Evolutionary conservation across 2,113 vertebrate genomes (phyloP), one percentile per base, ranked within the genome.

Genomic region (Boulengerochromis microlepis): DNA sequence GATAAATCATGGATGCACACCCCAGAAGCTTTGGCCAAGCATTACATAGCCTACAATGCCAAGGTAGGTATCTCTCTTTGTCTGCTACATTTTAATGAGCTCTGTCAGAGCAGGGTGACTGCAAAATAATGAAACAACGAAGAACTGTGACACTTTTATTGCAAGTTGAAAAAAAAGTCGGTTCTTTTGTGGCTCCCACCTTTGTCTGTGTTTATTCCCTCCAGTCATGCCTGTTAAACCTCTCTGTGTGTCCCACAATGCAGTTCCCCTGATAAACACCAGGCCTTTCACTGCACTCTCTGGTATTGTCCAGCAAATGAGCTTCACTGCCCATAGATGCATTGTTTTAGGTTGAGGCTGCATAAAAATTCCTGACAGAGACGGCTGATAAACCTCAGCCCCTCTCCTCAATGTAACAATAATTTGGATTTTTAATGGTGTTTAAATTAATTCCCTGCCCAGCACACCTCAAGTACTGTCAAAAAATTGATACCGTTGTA

Each of bases 1-100:
- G 98, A 99, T 95, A 99, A 99, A 97, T 98, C 98, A 83, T 99
- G 98, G 98, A 99, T 99, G 98, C 98, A 99, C 91, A 99, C 97
- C 8, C 98, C 98, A 13, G 98, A 99, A 82, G 97, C 98, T 74
- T 97, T 99, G 97, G 98, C 98, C 95, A 99, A 99, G 95, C 98
- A 99, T 94, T 99, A 98, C 96, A 99, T 99, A 90, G 94, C 98
- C 64, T 99, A 99, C 97, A 99, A 98, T 94, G 98, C 95, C 93
- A 99, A 99, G 98, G 98, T 99, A 98, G 91, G 97, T 95, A 91
- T 57, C 33, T 35, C 80, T 15, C 24, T 35, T 16, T 19, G 3
- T 50, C 12, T 86, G 24, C n/a, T 26, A 42, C n/a, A 47, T 61
- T 78, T 9, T 11, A 52, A 13, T 59, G 31, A 42, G 29, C 50